Conservation (phyloP, 2,797 vertebrate species). For the Lepus townsendii region DNA sequence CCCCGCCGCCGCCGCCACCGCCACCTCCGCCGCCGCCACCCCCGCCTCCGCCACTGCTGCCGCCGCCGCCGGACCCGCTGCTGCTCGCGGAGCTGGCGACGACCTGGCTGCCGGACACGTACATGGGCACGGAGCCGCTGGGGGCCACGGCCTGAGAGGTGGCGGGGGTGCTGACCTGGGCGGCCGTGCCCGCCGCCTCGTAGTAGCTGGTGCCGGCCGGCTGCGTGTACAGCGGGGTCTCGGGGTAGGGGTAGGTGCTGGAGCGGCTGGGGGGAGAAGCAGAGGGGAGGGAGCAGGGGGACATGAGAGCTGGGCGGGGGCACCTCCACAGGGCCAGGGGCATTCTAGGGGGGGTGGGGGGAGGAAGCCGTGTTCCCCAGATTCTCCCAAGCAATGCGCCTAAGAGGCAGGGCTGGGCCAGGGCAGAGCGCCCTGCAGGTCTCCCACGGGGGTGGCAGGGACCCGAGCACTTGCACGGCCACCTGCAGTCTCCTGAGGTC, state of each 20-base stretch:
- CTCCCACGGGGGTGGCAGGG: too few species aligned
- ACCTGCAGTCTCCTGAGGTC: too few species aligned
- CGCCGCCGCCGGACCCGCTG: constrained; percentile 77
- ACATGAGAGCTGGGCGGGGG: background rate
- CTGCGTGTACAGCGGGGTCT: constrained; percentile 93
- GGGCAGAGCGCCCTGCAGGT: too few species aligned
- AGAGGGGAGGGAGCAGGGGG: background rate
- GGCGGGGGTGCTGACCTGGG: constrained; percentile 92
- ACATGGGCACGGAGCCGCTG: constrained; percentile 93
- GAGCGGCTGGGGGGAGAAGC: constrained; percentile 90
- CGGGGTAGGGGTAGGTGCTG: constrained; percentile 92
- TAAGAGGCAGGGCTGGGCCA: too few species aligned
- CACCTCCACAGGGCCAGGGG: background rate
- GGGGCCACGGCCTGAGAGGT: constrained; percentile 92
- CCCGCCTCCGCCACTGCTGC: constrained; percentile 85
- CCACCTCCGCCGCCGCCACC: background rate
- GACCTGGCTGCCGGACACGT: constrained; percentile 93
- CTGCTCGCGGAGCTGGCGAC: constrained; percentile 90
- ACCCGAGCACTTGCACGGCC: too few species aligned
- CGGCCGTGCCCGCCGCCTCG: constrained; percentile 90
- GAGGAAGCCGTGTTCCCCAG: too few species aligned
- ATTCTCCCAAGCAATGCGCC: too few species aligned
- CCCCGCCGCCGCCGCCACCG: background rate
- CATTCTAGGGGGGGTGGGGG: background rate
- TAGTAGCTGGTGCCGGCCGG: constrained; percentile 92